Evolutionary conservation across 2,113 vertebrate genomes (phyloP).

Genomic region (Eidolon helvum): DNA sequence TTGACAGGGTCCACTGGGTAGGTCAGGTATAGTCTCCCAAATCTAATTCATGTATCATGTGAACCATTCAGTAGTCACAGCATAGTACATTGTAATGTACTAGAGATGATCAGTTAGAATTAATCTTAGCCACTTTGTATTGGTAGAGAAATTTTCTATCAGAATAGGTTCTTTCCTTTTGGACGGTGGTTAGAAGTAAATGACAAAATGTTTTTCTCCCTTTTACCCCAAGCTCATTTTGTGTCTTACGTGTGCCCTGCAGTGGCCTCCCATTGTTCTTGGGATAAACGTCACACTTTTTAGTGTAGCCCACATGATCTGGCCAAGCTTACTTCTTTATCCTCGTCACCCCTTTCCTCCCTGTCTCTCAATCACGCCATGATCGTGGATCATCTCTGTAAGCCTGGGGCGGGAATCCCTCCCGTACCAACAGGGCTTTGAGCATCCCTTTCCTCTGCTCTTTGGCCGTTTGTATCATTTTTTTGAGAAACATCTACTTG

Average conservation of each 20-base stretch:
- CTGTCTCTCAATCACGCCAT: not conserved
- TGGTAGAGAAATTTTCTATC: not conserved
- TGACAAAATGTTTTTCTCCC: not conserved
- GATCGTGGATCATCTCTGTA: not conserved
- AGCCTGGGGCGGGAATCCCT: not conserved
- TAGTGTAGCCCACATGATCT: not conserved
- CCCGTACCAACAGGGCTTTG: not conserved
- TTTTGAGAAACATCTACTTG: not conserved
- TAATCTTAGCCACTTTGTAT: not conserved
- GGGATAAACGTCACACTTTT: not conserved
- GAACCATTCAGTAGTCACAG: not conserved
- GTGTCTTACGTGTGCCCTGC: not conserved
- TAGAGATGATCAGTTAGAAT: not conserved
- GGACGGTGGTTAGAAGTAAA: conserved; percentile 8
- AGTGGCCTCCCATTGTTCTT: not conserved
- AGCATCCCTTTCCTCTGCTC: not conserved
- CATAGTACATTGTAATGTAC: not conserved
- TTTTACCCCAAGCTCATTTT: not conserved
- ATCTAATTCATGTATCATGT: not conserved
- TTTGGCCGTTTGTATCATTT: not conserved
- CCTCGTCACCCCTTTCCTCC: not conserved
- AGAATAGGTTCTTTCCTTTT: not conserved
- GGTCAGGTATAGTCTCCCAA: not conserved
- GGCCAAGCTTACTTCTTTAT: not conserved
- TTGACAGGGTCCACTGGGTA: not conserved